Evolutionary conservation across 2,797 vertebrate genomes (phyloP), one percentile per base, ranked within the genome.

Genomic region (Myripristis murdjan): DNA sequence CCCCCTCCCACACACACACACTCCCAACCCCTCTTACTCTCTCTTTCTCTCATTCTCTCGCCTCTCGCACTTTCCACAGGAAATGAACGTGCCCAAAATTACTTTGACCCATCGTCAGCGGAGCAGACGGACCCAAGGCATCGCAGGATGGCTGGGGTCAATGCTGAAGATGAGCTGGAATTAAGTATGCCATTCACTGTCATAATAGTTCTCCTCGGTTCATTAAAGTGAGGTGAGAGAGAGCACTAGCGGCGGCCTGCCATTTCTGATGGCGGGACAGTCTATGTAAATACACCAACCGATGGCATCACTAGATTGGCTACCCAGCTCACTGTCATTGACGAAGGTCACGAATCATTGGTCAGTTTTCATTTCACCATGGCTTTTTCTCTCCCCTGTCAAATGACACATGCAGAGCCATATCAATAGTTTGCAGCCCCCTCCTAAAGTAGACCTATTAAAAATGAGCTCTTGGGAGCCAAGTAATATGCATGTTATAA

Each of bases 111-210:
- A 18, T 88, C 88, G 92, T 93, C 92, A 93, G 94, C 94, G 81
- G 94, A 93, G 94, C 95, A 96, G 96, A 96, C 94, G 91, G 95
- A 97, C 96, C 96, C 95, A 95, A 96, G 96, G 96, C 96, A 93
- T 92, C 87, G 91, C 91, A 75, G 94, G 94, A 95, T 81, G 94
- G 78, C 87, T 53, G 94, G 95, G 96, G 96, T 96, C 95, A 95
- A 92, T 91, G 67, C 89, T 83, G 95, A 95, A 96, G 98, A 98
- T 97, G 97, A 99, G 96, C 93, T 94, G 90, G 97, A 98, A 98
- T 98, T 99, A 98, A 97, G 96, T 97, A 97, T 95, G 96, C 96
- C 95, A 97, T 98, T 97, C 89, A 95, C 93, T 95, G 94, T 95
- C 94, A 95, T 96, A 97, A 97, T 98, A 96, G 96, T 95, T 95